Percentiles rank a stretch among this genome's conserved stretches.
phyloP scores from a whole-genome alignment of 2,888 invertebrate species.

The Tetramorium bicarinatum region DNA sequence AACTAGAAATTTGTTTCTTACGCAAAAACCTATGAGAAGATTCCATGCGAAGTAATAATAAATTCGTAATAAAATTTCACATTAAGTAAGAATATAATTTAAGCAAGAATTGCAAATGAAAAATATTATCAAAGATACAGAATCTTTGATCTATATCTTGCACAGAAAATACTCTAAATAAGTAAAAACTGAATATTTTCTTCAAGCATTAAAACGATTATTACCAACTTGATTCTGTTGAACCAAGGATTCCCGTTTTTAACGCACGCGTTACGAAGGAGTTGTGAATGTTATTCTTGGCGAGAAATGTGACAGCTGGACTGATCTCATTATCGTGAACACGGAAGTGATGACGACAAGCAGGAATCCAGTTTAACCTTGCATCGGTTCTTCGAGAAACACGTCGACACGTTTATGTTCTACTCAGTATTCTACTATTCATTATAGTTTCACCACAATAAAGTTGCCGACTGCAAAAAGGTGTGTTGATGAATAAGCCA shows the following conservation, averaged over 20 bases:
- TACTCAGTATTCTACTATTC: conserved; percentile 10
- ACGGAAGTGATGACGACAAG: conserved; percentile 55
- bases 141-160: not conserved
- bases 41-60: not conserved
- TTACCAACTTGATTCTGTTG: not conserved
- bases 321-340: conserved; percentile 64
- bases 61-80: not conserved
- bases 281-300: not conserved
- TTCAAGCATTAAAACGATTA: not conserved
- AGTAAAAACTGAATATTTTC: not conserved
- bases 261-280: not conserved
- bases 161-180: not conserved
- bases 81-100: not conserved
- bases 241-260: not conserved
- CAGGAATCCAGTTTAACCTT: conserved; percentile 63
- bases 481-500: conserved; percentile 24
- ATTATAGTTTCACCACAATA: conserved; percentile 11
- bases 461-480: conserved; percentile 16
- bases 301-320: conserved; percentile 47
- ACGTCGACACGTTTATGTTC: not conserved
- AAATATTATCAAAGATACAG: not conserved
- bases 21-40: not conserved
- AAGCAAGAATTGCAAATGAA: not conserved
- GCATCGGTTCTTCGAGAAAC: conserved; percentile 46
- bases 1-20: not conserved